Evolutionary conservation across 2,797 vertebrate species (phyloP).

Genomic region (Rhynchonycteris naso): DNA sequence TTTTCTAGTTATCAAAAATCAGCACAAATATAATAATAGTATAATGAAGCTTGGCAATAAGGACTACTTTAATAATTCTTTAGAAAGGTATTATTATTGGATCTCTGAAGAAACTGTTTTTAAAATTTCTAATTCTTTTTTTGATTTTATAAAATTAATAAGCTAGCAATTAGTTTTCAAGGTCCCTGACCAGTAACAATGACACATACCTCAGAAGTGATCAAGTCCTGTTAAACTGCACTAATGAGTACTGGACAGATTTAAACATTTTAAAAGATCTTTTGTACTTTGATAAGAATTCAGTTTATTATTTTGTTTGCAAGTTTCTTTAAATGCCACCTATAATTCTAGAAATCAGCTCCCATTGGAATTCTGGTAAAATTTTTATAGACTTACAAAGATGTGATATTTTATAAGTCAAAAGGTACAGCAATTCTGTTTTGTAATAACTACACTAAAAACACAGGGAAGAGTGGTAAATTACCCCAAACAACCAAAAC

Average conservation of each 20-base stretch:
- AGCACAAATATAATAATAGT: neutral
- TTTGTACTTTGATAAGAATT: neutral
- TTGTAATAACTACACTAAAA: neutral
- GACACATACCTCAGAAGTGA: neutral
- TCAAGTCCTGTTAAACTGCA: neutral
- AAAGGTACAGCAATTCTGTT: neutral
- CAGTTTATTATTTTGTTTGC: neutral
- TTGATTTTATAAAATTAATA: neutral
- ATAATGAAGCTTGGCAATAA: neutral
- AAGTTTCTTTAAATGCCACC: neutral
- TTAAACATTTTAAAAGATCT: neutral
- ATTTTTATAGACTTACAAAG: neutral
- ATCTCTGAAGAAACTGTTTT: slow-evolving; percentile 4
- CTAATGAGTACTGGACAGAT: neutral
- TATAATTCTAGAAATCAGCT: neutral
- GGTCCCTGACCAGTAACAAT: neutral
- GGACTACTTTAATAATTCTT: neutral
- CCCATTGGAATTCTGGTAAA: neutral
- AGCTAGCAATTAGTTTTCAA: slow-evolving; percentile 32
- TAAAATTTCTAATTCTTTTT: slow-evolving; percentile 48
- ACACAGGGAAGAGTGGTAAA: neutral
- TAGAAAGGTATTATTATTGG: neutral
- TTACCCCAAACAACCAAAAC: neutral
- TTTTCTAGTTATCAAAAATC: neutral
- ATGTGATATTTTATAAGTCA: slow-evolving; percentile 25